phyloP scores from a whole-genome alignment of 2,888 invertebrate species.

The Pseudococcus jackbeardsleyi region DNA sequence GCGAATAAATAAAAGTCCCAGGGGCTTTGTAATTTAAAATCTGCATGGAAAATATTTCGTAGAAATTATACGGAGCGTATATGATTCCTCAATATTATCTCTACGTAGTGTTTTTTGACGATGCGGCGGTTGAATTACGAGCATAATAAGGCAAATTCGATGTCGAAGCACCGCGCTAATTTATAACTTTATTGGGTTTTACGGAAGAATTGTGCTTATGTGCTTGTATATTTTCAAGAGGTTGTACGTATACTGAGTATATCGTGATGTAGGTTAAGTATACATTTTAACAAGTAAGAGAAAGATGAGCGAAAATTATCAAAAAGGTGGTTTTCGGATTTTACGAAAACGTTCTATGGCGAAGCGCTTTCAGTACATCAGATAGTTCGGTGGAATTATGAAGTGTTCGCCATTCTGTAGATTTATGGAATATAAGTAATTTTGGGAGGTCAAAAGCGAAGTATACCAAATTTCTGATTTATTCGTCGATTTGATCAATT shows the following conservation, averaged over 20 bases:
- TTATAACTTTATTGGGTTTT: conserved; percentile 13
- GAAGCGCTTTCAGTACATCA: no score
- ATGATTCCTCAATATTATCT: not conserved
- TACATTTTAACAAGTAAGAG: not conserved
- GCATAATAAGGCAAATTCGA: not conserved
- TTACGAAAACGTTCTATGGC: not conserved
- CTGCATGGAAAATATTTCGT: conserved; percentile 1
- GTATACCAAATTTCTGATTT: no score
- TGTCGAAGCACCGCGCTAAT: not conserved
- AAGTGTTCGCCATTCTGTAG: no score
- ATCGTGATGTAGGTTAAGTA: not conserved
- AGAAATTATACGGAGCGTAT: conserved; percentile 1
- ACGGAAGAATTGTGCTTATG: not conserved
- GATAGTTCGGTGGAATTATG: no score
- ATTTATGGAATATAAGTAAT: no score
- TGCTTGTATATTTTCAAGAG: not conserved
- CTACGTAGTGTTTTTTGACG: not conserved
- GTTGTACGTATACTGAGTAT: not conserved
- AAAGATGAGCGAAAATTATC: conserved; percentile 1
- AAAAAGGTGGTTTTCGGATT: not conserved
- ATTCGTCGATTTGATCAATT: no score
- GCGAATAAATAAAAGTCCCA: conserved; percentile 38
- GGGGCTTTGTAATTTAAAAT: conserved; percentile 15
- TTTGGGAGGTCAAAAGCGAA: no score
- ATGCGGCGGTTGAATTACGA: conserved; percentile 14